Evolutionary conservation across 2,888 invertebrate species (phyloP).

Genomic region (Dynastes hyllus): DNA sequence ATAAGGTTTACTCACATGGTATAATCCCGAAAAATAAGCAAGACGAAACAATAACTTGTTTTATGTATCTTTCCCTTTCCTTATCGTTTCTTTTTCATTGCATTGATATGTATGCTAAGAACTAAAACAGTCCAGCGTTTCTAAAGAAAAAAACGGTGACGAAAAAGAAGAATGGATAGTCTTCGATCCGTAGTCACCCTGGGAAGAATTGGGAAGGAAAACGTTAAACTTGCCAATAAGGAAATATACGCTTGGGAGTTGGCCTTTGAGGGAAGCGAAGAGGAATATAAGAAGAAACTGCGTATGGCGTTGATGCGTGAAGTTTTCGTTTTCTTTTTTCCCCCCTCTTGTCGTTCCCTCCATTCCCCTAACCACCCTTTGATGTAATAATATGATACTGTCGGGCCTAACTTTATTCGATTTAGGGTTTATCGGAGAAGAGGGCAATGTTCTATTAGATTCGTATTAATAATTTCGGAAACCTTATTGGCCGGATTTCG

Average conservation of each 20-base stretch:
- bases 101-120: not conserved
- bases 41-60: not conserved
- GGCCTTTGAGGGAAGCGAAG: slow-evolving; percentile 10
- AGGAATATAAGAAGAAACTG: not conserved
- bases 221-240: slow-evolving; percentile 37
- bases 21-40: not conserved
- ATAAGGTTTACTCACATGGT: not conserved
- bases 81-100: not conserved
- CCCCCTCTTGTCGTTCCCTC: not conserved
- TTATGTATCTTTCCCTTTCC: not conserved
- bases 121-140: not conserved
- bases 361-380: slow-evolving; percentile 9
- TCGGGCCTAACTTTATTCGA: slow-evolving; percentile 31
- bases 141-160: not conserved
- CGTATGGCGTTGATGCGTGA: slow-evolving; percentile 29
- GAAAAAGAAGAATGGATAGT: not conserved
- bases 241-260: slow-evolving; percentile 36
- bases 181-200: not conserved
- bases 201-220: slow-evolving; percentile 19
- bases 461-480: slow-evolving; percentile 28
- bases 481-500: slow-evolving; percentile 11
- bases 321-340: slow-evolving; percentile 33
- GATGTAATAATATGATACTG: slow-evolving; percentile 34
- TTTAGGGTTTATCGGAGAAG: slow-evolving; percentile 18
- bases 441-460: slow-evolving; percentile 33